A percentile compares a stretch with the other conserved stretches of the same genome.
These are phyloP conservation scores for Metalampra italica DNA, from an alignment of 2,888 invertebrate species.

Conservation along the genomic window DNA sequence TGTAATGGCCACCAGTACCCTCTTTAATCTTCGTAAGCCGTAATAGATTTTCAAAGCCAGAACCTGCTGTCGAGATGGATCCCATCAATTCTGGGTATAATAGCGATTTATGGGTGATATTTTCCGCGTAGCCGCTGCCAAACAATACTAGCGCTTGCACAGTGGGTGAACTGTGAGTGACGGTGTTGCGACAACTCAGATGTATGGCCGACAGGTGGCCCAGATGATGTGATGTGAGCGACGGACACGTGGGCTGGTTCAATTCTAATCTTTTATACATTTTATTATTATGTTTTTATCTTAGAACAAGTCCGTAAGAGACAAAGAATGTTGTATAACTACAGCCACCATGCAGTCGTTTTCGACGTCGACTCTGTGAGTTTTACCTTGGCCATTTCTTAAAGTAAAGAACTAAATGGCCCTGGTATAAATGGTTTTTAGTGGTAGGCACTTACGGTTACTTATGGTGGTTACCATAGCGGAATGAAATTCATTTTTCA, in stretches of 20 bases:
- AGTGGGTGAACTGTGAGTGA: constrained; percentile 13
- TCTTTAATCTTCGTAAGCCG: background rate
- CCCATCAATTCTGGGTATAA: constrained; percentile 36
- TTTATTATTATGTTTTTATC: constrained; percentile 8
- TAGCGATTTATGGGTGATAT: constrained; percentile 38
- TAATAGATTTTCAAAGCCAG: constrained; percentile 13
- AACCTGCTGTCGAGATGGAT: constrained; percentile 30
- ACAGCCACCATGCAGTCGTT: too few relatives aligned
- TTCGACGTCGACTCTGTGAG: too few relatives aligned
- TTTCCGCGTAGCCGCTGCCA: constrained; percentile 53
- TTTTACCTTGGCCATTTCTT: too few relatives aligned
- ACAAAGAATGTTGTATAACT: too few relatives aligned
- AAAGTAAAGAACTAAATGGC: too few relatives aligned
- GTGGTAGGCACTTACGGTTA: too few relatives aligned
- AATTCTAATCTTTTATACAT: constrained; percentile 6
- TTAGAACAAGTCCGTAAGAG: too few relatives aligned
- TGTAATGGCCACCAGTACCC: background rate
- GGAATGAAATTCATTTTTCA: too few relatives aligned
- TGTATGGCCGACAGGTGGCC: constrained; percentile 7
- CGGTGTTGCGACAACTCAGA: constrained; percentile 32
- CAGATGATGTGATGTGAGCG: background rate
- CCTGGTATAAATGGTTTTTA: too few relatives aligned
- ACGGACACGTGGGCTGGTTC: constrained; percentile 5
- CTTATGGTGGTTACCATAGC: too few relatives aligned
- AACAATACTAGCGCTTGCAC: constrained; percentile 43